Percentiles rank a stretch among this genome's conserved stretches.
phyloP scores from a whole-genome alignment of 2,888 invertebrate species.

The Sericinus montela region DNA sequence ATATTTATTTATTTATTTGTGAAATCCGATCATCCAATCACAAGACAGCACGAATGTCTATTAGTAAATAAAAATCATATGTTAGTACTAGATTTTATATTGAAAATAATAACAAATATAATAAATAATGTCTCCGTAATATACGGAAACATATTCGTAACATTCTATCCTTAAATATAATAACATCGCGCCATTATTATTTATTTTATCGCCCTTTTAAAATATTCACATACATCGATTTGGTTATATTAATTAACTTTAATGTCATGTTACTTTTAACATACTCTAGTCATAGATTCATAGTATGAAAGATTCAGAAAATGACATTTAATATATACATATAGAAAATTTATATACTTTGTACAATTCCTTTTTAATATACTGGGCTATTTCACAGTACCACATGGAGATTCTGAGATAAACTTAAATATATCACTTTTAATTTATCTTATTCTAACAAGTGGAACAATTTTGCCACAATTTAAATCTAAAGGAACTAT shows the following conservation, averaged over 20 bases:
- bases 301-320: background rate
- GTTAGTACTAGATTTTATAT: slow-evolving; percentile 37
- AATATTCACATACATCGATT: slow-evolving; percentile 5
- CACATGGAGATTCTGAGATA: slow-evolving; percentile 11
- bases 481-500: slow-evolving; percentile 35
- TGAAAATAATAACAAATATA: slow-evolving; percentile 56
- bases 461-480: slow-evolving; percentile 2
- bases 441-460: slow-evolving; percentile 14
- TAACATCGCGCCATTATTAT: slow-evolving; percentile 15
- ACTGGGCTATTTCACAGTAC: slow-evolving; percentile 23
- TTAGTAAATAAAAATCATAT: background rate
- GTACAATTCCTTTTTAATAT: slow-evolving; percentile 17
- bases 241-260: slow-evolving; percentile 23
- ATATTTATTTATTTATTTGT: too few species aligned
- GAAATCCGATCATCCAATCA: too few species aligned
- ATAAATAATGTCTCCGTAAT: slow-evolving; percentile 69
- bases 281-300: background rate
- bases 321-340: background rate
- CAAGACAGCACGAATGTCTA: too few species aligned
- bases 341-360: slow-evolving; percentile 7
- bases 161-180: slow-evolving; percentile 19
- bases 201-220: slow-evolving; percentile 5
- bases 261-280: slow-evolving; percentile 53
- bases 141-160: slow-evolving; percentile 47
- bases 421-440: slow-evolving; percentile 13